phyloP scores from a whole-genome alignment of 2,888 invertebrate genomes.

The Muschampia plurimacula region DNA sequence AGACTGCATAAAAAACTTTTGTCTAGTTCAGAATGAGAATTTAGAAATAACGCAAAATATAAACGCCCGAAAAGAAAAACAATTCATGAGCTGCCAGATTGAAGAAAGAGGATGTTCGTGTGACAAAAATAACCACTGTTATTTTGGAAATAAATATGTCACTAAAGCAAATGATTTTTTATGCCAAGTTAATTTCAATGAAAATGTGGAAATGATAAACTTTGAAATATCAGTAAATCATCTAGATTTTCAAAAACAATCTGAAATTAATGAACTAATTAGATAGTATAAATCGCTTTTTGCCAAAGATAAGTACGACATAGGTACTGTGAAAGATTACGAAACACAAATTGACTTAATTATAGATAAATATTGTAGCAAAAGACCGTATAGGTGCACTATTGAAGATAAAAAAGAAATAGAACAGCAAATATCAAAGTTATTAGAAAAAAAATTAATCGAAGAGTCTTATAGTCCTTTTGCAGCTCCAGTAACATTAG shows the following conservation, averaged over 20 bases:
- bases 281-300: constrained; percentile 30
- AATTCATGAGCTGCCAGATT: not conserved
- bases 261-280: constrained; percentile 12
- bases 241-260: not conserved
- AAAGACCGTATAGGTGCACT: constrained; percentile 45
- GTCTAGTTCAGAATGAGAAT: constrained; percentile 38
- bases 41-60: constrained; percentile 32
- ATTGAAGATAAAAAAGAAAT: constrained; percentile 45
- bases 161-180: not conserved
- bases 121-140: not conserved
- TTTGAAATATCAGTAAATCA: not conserved
- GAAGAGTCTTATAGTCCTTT: constrained; percentile 49
- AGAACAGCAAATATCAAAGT: constrained; percentile 42
- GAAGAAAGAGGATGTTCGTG: not conserved
- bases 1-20: constrained; percentile 40
- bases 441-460: constrained; percentile 44
- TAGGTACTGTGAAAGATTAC: constrained; percentile 30
- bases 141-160: not conserved
- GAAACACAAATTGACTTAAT: constrained; percentile 39
- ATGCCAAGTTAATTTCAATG: constrained; percentile 3
- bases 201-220: not conserved
- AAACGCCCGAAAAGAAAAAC: not conserved
- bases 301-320: constrained; percentile 47
- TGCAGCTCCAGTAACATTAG: constrained; percentile 47
- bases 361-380: constrained; percentile 40